These are phyloP conservation scores for Rhynchonycteris naso DNA, from an alignment of 2,797 vertebrate genomes.

Conservation along the genomic window DNA sequence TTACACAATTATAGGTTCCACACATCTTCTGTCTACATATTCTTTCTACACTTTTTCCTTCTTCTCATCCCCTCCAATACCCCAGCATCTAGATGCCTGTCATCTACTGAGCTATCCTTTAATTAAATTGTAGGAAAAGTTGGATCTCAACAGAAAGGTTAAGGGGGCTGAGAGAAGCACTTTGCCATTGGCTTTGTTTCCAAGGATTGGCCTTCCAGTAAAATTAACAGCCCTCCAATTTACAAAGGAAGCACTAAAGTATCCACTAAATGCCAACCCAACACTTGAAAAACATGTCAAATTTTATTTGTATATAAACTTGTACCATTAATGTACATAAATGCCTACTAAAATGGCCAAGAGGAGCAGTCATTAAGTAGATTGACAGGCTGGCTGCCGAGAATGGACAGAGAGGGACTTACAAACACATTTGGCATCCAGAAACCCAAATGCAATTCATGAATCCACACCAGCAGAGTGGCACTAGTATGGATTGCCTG, in stretches of 20 bases:
- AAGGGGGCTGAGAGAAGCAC: fast-evolving
- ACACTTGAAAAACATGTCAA: slow-evolving; percentile 33
- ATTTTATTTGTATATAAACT: slow-evolving; percentile 54
- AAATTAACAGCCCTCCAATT: slow-evolving; percentile 50
- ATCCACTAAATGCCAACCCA: not conserved
- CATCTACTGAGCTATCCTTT: not conserved
- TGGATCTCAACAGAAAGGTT: not conserved
- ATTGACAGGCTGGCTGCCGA: slow-evolving; percentile 12
- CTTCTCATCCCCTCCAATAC: not conserved
- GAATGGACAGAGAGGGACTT: slow-evolving; percentile 5
- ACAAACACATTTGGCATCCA: not conserved
- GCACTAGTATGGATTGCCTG: fast-evolving
- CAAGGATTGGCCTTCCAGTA: not conserved
- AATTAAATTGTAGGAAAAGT: slow-evolving; percentile 38
- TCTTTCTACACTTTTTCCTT: not conserved
- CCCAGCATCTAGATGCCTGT: not conserved
- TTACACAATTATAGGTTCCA: not conserved
- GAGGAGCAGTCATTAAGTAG: slow-evolving; percentile 18
- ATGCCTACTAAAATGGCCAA: not conserved
- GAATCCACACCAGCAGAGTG: not conserved
- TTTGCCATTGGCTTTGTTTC: slow-evolving; percentile 31
- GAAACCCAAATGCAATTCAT: too few relatives aligned
- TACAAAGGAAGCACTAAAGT: not conserved
- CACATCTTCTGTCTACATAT: not conserved
- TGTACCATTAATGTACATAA: not conserved